Evolutionary conservation across 2,888 invertebrate genomes (phyloP), one percentile per base, ranked within the genome.

Genomic region (Nysson spinosus): DNA sequence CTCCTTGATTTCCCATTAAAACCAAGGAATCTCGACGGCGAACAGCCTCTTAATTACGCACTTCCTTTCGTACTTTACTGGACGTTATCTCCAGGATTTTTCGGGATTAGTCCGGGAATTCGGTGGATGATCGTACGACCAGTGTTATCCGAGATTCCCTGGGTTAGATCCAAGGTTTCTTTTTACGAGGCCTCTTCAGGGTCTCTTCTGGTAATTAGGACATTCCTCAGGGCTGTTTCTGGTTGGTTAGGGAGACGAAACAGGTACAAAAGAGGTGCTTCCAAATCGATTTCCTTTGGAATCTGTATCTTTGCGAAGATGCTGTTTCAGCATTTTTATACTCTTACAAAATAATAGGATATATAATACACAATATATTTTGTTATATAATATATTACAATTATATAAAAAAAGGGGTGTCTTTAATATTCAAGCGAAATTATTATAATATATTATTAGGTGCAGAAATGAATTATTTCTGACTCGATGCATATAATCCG

Each of bases 131-230:
- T 19, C 40, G 42, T 44, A 46, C 39, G 12, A 20, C 42, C 35
- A 19, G 34, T 28, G 49, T 28, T 39, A 46, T 9, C 9, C 28
- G 6, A 6, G 9, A 28, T 3, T 28, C 28, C 9, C 3, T 28
- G 28, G 28, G 3, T 28, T 6, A n/a, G 32, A 12, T 26, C 2
- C 22, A 46, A 46, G 35, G 47, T 42, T 35, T 39, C 47, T 35
- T 66, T 65, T 66, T 66, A 52, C 43, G 42, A 52, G 9, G 20
- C 11, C 24, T 28, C 24, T 26, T 20, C 19, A 16, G 24, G 32
- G 34, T n/a, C 24, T 12, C 30, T 19, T n/a, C 32, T 16, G 11
- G 34, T 51, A 68, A 68, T 68, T 68, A 68, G 62, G 35, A 43
- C 30, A 55, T 56, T 47, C 56, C 32, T 47, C 12, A 26, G 35